Base-by-base conservation (phyloP, 2,113 vertebrate species). In the Hassar affinis region DNA sequence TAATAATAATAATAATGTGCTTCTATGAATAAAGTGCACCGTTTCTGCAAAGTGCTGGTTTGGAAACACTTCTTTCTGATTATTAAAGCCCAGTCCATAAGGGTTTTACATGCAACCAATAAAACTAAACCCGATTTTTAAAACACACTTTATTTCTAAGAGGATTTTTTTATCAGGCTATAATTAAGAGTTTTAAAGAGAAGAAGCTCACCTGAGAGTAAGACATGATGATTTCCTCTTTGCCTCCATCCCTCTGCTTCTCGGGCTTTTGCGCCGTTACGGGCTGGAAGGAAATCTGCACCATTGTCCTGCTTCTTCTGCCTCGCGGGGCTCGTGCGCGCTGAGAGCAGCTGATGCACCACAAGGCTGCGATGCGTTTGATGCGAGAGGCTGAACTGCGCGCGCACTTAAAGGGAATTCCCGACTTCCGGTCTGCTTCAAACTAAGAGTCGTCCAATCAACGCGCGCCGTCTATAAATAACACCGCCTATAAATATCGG, bases 241-340 rank as follows among this genome's bases (percentile, higher is more conserved):
- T 92, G 84, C 86, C 86, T 86, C 71, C 93, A 79, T 94, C 91
- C 71, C 79, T 86, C 78, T 93, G 90, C 89, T 96, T 96, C 83
- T 96, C 95, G 15, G 90, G 89, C 90, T 97, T 98, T 90, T 95
- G 90, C 69, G 89, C 92, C 86, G 94, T 90, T 5, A 95, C 93
- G 33, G 93, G 88, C 90, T 96, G 95, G 85, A 96, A 96, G 4
- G 94, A 95, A 86, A 97, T 97, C 93, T 97, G 97, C 94, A 97
- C 97, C 96, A 97, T 97, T 86, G 89, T 20, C 33, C 17, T 22
- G n/a, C 2, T 64, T 0, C 27, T 4, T 15, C 6, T 35, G 1
- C 18, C 38, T 14, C 22, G 38, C 68, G 10, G 4, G 68, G 15
- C 22, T 45, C 42, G 38, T 45, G 18, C 10, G 30, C 47, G 79